Base-by-base conservation (phyloP, 2,797 vertebrate species). In the Labeo calbasu region DNA sequence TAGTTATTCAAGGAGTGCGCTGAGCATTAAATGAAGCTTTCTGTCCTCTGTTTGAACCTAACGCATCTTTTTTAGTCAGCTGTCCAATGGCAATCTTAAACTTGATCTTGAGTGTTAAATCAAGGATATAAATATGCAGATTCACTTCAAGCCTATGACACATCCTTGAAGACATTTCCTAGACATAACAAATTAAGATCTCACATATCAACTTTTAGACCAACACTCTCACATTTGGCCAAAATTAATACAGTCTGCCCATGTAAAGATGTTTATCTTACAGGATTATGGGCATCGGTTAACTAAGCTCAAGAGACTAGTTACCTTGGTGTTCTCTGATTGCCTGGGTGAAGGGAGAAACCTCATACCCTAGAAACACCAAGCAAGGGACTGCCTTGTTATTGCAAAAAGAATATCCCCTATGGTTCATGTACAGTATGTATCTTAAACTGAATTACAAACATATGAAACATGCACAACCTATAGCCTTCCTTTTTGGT, bases 311-410 rank as follows among this genome's bases (percentile, higher is more conserved):
- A 28, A 66, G 71, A 55, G 81, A 76, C 28, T 53, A 65, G 81
- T 65, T 83, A 53, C 48, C 4, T 13, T 32, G 43, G 4, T 68
- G 81, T 25, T 83, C 23, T 76, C 59, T 53, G n/a, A 59, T 65
- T 82, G 80, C 80, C 46, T 32, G 69, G 51, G 25, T 23, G 28
- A 66, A 76, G 70, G 5, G 6, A 40, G 71, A 66, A 76, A 82
- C 57, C 14, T 82, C 48, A 75, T 19, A 40, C 46, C 21, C 8
- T 50, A 32, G 25, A 71, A 59, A 71, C 66, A 70, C 32, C 15
- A 75, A 82, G 70, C 81, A 63, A 73, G 70, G 70, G 57, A 82
- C 70, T 32, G 9, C 28, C 46, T 75, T 83, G 71, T 82, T 75
- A 40, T 82, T 23, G 21, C 10, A 23, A 36, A 66, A 40, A 51